These are phyloP conservation scores for Spicauda simplicius DNA, from an alignment of 2,888 invertebrate genomes.

Conservation along the genomic window DNA sequence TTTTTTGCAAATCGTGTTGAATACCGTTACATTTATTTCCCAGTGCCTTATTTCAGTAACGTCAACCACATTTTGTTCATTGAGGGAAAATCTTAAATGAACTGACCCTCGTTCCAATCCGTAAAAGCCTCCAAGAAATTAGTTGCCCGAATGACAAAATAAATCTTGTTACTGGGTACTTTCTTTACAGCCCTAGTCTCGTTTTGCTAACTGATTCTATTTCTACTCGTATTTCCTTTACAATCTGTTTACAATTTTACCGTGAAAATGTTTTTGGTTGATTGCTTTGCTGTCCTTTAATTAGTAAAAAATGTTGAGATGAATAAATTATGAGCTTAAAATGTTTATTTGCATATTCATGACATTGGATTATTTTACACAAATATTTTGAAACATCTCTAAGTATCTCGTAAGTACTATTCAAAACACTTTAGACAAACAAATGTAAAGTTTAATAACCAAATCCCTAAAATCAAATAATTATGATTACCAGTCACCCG, in stretches of 20 bases:
- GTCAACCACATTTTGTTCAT: conserved; percentile 35
- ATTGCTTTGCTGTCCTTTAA: background rate
- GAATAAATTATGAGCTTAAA: background rate
- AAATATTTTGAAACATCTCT: no score
- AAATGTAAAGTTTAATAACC: no score
- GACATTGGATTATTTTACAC: background rate
- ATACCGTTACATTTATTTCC: conserved; percentile 20
- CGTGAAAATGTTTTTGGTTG: background rate
- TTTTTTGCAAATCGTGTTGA: conserved; percentile 1
- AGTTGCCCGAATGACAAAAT: conserved; percentile 36
- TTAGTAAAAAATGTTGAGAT: background rate
- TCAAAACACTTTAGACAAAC: no score
- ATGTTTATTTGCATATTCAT: background rate
- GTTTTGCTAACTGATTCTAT: conserved; percentile 21
- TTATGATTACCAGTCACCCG: no score
- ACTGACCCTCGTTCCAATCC: conserved; percentile 36
- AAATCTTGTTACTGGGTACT: conserved; percentile 32
- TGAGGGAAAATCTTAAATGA: conserved; percentile 35
- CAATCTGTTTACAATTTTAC: conserved; percentile 1
- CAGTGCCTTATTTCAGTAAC: conserved; percentile 28
- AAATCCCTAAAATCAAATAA: no score
- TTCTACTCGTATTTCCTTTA: conserved; percentile 1
- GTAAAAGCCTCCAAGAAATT: conserved; percentile 34
- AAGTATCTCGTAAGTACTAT: no score
- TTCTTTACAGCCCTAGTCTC: conserved; percentile 16